Conservation (phyloP, 2,888 invertebrate genomes). For the Caenorhabditis wallacei region DNA sequence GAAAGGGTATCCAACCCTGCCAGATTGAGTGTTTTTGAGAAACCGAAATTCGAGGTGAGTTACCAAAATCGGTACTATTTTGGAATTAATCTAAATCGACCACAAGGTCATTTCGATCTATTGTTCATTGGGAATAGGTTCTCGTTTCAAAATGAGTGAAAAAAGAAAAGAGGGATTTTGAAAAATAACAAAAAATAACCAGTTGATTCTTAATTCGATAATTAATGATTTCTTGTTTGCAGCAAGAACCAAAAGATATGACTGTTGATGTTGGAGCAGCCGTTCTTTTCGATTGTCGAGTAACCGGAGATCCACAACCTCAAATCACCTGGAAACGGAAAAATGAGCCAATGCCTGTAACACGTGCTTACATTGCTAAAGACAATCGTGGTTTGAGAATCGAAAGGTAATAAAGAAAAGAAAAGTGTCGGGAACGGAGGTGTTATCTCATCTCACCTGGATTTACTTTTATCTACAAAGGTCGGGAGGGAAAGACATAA, state of each 20-base stretch:
- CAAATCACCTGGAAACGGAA: constrained; percentile 80
- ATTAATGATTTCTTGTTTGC: constrained; percentile 24
- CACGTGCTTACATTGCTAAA: constrained; percentile 81
- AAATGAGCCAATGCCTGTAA: constrained; percentile 82
- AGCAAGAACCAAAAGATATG: constrained; percentile 81
- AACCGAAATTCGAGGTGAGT: constrained; percentile 82
- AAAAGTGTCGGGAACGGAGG: constrained; percentile 1
- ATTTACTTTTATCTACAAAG: constrained; percentile 41
- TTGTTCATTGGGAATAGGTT: constrained; percentile 14
- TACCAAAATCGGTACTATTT: constrained; percentile 6
- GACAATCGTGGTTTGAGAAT: constrained; percentile 82
- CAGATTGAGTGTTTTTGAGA: constrained; percentile 82
- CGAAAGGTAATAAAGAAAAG: constrained; percentile 76
- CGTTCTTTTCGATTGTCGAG: constrained; percentile 83
- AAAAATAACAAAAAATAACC: not conserved
- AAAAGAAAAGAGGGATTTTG: constrained; percentile 15
- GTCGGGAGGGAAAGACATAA: constrained; percentile 8
- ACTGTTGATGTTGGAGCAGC: constrained; percentile 82
- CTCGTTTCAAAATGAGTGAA: constrained; percentile 18
- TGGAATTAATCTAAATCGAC: constrained; percentile 50
- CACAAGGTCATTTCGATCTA: constrained; percentile 42
- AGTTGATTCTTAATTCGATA: constrained; percentile 17
- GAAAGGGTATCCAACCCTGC: constrained; percentile 82
- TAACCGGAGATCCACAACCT: constrained; percentile 77
- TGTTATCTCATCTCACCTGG: constrained; percentile 41